Conservation (phyloP, 2,113 vertebrate species). For the Aspiorhynchus laticeps region DNA sequence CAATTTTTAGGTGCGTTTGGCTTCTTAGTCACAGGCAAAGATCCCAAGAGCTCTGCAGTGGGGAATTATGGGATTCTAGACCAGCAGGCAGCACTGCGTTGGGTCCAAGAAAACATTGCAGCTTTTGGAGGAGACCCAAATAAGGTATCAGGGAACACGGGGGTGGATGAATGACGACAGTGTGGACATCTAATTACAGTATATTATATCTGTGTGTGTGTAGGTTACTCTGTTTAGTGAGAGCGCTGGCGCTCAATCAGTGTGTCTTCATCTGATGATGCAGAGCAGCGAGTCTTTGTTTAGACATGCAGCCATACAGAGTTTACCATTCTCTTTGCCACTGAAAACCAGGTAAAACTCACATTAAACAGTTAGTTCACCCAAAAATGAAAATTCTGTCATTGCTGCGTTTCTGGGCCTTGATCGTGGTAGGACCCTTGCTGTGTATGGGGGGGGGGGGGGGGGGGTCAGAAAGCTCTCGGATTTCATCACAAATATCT, state of each 20-base stretch:
- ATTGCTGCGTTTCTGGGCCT: too few relatives aligned
- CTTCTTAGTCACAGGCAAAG: constrained; percentile 76
- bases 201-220: constrained; percentile 6
- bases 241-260: constrained; percentile 78
- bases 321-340: constrained; percentile 76
- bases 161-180: not conserved
- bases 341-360: constrained; percentile 73
- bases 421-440: too few relatives aligned
- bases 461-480: too few relatives aligned
- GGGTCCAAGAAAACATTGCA: constrained; percentile 76
- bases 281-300: constrained; percentile 74
- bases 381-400: too few relatives aligned
- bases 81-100: constrained; percentile 77
- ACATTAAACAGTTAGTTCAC: not conserved
- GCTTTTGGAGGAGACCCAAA: constrained; percentile 75
- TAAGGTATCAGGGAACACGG: constrained; percentile 65
- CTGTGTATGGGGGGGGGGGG: too few relatives aligned
- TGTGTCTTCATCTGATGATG: constrained; percentile 77
- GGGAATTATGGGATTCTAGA: constrained; percentile 81
- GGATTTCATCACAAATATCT: too few relatives aligned
- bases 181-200: not conserved
- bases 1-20: constrained; percentile 75
- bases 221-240: constrained; percentile 80
- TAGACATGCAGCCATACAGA: constrained; percentile 73
- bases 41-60: constrained; percentile 64